phyloP scores from a whole-genome alignment of 1,140 invertebrate species.

The Proctacanthus coquilletti region DNA sequence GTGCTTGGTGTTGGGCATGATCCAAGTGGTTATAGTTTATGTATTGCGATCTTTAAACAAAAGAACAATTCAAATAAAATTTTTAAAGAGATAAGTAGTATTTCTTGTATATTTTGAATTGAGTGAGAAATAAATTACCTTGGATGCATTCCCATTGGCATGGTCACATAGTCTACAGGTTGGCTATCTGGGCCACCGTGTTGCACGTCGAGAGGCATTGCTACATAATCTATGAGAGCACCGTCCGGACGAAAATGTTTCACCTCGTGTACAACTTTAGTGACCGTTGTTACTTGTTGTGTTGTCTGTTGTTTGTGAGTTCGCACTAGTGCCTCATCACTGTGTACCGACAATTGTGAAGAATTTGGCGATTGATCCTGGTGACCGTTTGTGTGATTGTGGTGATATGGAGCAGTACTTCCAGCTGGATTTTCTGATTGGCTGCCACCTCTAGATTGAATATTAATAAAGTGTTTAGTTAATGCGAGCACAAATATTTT shows the following conservation, averaged over 20 bases:
- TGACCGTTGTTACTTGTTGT: conserved; percentile 38
- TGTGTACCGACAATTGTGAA: conserved; percentile 32
- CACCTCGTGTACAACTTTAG: conserved; percentile 37
- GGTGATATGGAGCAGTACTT: too few species aligned
- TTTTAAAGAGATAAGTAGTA: conserved; percentile 5
- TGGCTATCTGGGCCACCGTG: conserved; percentile 39
- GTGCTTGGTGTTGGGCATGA: conserved; percentile 9
- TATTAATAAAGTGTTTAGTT: too few species aligned
- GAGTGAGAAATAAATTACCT: background rate
- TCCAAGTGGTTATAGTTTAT: conserved; percentile 28
- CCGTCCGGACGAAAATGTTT: conserved; percentile 30
- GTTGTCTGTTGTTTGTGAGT: conserved; percentile 34
- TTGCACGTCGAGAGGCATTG: conserved; percentile 30
- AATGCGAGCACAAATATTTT: too few species aligned
- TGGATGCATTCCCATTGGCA: conserved; percentile 25
- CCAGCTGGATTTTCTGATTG: too few species aligned
- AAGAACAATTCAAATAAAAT: conserved; percentile 9
- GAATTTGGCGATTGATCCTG: conserved; percentile 34
- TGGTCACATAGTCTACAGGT: conserved; percentile 33
- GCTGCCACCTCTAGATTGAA: too few species aligned
- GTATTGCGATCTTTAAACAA: conserved; percentile 18
- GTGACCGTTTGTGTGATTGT: conserved; percentile 33
- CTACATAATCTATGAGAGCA: conserved; percentile 33
- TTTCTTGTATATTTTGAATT: background rate
- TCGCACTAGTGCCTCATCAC: conserved; percentile 26